Conservation (phyloP, 2,888 invertebrate species). For the Eristalis intricaria region DNA sequence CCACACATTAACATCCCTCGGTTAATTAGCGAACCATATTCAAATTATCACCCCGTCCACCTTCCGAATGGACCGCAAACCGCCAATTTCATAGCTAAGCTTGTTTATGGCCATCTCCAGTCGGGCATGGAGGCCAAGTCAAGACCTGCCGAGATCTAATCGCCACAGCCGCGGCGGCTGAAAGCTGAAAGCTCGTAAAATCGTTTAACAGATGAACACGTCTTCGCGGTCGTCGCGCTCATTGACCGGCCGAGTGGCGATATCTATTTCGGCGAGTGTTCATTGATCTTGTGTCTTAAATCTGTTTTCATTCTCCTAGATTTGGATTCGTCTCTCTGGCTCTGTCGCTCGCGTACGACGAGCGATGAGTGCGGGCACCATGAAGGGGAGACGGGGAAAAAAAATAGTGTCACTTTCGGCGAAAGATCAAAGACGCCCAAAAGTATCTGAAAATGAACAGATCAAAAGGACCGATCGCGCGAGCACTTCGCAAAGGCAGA, state of each 20-base stretch:
- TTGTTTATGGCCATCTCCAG: slow-evolving; percentile 34
- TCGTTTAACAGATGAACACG: slow-evolving; percentile 54
- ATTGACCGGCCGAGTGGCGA: neutral
- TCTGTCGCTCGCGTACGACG: neutral
- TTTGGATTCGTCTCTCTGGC: neutral
- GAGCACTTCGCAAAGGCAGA: slow-evolving; percentile 70
- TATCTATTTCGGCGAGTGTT: slow-evolving; percentile 39
- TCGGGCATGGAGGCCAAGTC: neutral
- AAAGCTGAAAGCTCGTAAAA: slow-evolving; percentile 63
- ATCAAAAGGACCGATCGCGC: slow-evolving; percentile 64
- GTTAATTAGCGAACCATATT: slow-evolving; percentile 64
- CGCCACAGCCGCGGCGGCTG: neutral
- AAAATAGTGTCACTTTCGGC: slow-evolving; percentile 69
- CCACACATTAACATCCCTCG: slow-evolving; percentile 48
- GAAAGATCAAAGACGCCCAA: slow-evolving; percentile 61
- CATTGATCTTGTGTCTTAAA: slow-evolving; percentile 59
- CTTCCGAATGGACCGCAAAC: slow-evolving; percentile 24
- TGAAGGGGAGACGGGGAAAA: neutral
- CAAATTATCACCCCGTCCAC: slow-evolving; percentile 37
- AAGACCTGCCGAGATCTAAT: slow-evolving; percentile 34
- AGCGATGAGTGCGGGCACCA: neutral
- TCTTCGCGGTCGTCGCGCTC: neutral
- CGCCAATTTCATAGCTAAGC: slow-evolving; percentile 59
- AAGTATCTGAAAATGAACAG: slow-evolving; percentile 66
- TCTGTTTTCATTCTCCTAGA: slow-evolving; percentile 58